Percentiles rank a stretch among this genome's conserved stretches.
Conservation (phyloP, 2,113 vertebrate genomes). For the Hymenochirus boettgeri region DNA sequence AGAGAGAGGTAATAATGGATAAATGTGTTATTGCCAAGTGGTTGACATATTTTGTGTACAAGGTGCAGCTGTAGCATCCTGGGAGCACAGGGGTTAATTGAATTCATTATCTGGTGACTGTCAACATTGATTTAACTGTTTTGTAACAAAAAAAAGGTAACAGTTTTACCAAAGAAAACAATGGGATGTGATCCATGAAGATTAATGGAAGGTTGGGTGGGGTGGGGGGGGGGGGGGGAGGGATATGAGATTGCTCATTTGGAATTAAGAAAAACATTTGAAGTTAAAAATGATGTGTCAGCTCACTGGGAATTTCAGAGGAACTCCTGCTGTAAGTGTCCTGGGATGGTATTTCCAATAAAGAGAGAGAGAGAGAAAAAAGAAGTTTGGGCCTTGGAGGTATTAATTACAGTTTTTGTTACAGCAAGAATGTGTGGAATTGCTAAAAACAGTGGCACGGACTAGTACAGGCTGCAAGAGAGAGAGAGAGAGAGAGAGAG, state of each 20-base stretch:
- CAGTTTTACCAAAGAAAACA: too few species aligned
- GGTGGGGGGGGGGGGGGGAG: too few species aligned
- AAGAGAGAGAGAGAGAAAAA: too few species aligned
- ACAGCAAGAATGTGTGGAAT: constrained; percentile 79
- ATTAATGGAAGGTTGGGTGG: constrained; percentile 66
- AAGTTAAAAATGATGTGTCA: constrained; percentile 80
- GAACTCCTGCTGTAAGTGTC: constrained; percentile 69
- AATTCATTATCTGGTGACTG: background rate
- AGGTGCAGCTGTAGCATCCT: too few species aligned
- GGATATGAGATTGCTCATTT: too few species aligned
- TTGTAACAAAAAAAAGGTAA: constrained; percentile 8
- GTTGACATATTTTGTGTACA: too few species aligned
- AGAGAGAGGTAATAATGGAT: too few species aligned
- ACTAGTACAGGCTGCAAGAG: constrained; percentile 64
- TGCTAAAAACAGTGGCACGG: constrained; percentile 71
- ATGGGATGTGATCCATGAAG: constrained; percentile 14
- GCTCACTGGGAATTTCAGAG: constrained; percentile 66
- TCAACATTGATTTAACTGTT: background rate
- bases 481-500: too few species aligned
- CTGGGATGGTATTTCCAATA: constrained; percentile 72
- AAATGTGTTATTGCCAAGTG: too few species aligned
- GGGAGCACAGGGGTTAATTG: constrained; percentile 1
- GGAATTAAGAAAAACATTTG: constrained; percentile 61
- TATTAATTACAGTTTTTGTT: constrained; percentile 76
- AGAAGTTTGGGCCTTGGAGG: constrained; percentile 71